phyloP scores from a whole-genome alignment of 2,113 vertebrate genomes.

The Plecotus auritus region DNA sequence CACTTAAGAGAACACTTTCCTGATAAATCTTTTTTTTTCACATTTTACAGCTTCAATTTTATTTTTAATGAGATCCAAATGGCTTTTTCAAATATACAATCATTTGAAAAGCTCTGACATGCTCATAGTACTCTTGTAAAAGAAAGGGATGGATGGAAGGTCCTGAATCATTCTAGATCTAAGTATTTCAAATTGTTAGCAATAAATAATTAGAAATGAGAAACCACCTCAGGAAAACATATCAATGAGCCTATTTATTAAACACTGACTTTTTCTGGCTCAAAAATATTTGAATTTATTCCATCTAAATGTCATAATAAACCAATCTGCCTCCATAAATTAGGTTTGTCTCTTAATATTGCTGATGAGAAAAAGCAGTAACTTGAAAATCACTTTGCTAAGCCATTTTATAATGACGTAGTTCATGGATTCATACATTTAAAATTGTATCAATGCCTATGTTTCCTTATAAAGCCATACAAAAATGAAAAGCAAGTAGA shows the following conservation, averaged over 20 bases:
- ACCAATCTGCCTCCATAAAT: not conserved
- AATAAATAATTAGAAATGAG: slow-evolving; percentile 42
- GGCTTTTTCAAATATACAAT: slow-evolving; percentile 30
- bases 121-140: not conserved
- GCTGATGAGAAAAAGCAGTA: slow-evolving; percentile 5
- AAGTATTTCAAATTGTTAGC: slow-evolving; percentile 16
- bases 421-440: not conserved
- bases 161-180: not conserved
- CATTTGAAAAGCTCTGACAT: not conserved
- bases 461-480: not conserved
- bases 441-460: not conserved
- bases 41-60: slow-evolving; percentile 1
- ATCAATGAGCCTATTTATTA: slow-evolving; percentile 11
- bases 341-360: not conserved
- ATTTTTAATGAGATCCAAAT: slow-evolving; percentile 39
- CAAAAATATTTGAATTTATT: not conserved
- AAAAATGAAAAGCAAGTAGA: not conserved
- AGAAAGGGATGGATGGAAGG: not conserved
- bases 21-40: not conserved
- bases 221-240: slow-evolving; percentile 33
- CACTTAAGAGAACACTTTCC: not conserved
- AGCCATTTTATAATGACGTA: not conserved
- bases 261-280: slow-evolving; percentile 5
- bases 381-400: slow-evolving; percentile 7
- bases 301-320: slow-evolving; percentile 36